These are phyloP conservation scores for Corythoichthys haematopterus DNA, from an alignment of 2,113 vertebrate genomes.

Conservation along the genomic window DNA sequence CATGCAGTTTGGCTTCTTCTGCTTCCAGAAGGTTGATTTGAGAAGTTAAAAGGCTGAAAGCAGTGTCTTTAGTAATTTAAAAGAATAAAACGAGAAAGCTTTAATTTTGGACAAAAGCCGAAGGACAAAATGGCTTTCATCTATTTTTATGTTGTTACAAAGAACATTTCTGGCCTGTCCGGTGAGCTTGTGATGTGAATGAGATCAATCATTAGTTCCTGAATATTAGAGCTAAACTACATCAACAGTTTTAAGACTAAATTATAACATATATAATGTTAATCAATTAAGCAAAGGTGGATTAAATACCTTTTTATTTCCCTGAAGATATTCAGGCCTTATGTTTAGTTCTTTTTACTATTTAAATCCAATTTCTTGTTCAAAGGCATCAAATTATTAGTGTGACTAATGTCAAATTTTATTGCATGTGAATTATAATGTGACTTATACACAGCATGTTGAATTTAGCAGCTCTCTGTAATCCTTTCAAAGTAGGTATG, in stretches of 20 bases:
- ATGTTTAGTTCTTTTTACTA: too few relatives aligned
- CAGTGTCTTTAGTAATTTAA: slow-evolving; percentile 38
- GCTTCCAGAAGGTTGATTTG: slow-evolving; percentile 31
- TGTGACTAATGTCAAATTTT: too few relatives aligned
- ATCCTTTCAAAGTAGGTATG: too few relatives aligned
- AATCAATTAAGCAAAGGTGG: neutral
- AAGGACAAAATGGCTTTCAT: slow-evolving; percentile 45
- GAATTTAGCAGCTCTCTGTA: too few relatives aligned
- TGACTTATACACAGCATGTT: too few relatives aligned
- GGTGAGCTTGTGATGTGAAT: slow-evolving; percentile 1
- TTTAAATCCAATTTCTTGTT: too few relatives aligned
- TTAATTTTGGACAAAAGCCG: slow-evolving; percentile 36
- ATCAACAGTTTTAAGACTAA: neutral
- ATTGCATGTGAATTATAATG: too few relatives aligned
- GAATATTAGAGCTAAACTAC: neutral
- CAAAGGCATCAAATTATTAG: too few relatives aligned
- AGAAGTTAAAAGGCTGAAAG: slow-evolving; percentile 35
- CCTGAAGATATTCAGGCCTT: too few relatives aligned
- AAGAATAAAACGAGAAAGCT: slow-evolving; percentile 5
- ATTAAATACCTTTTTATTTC: neutral
- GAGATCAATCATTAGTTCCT: neutral
- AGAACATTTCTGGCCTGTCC: slow-evolving; percentile 10
- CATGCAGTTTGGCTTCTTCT: slow-evolving; percentile 18
- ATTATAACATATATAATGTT: neutral
- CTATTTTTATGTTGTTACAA: slow-evolving; percentile 14